Base-by-base conservation (phyloP, 1,140 invertebrate genomes). In the Hycleus cichorii region DNA sequence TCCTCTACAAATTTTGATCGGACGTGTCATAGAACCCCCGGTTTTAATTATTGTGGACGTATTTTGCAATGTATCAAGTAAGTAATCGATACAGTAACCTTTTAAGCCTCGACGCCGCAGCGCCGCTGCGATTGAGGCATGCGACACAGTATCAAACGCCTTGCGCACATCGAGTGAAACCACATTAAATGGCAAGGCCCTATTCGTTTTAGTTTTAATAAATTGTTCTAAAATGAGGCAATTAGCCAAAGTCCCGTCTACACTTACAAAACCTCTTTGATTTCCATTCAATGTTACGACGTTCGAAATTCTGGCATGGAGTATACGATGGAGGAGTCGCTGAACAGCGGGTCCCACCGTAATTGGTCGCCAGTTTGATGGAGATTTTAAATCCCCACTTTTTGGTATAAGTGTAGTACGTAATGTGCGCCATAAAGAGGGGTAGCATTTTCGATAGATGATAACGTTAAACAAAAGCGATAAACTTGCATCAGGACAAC, bases 301-400 rank as follows among this genome's bases (percentile, higher is more conserved):
- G 7, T 40, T 49, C n/a, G 62, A 46, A 12, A 75, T 45, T 12
- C 73, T 50, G 0, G 51, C 57, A 0, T 73, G 71, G 24, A 75
- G 49, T 11, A 75, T 62, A 39, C 67, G 66, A 57, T 75, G 71
- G 42, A 71, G 60, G 1, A 63, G 54, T 27, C 73, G 50, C 4
- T 70, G 60, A 0, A 74, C 47, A 4, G 74, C 60, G 1, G 72
- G 75, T 25, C 71, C 66, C 10, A 78, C 69, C 11, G 73, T 72
- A 1, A 78, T 76, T 7, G 75, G 74, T 18, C 75, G 26, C 63
- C 65, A 67, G 53, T 66, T 64, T 45, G 44, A 38, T 1, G 60
- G 26, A 11, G 58, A 40, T 1, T 0, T 42, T 0, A 40, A 11
- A 48, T 62, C 58, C 0, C 53, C 58, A 3, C 49, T 24, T 38